phyloP scores from a whole-genome alignment of 2,797 vertebrate species.

The Melanotaenia trifasciata region DNA sequence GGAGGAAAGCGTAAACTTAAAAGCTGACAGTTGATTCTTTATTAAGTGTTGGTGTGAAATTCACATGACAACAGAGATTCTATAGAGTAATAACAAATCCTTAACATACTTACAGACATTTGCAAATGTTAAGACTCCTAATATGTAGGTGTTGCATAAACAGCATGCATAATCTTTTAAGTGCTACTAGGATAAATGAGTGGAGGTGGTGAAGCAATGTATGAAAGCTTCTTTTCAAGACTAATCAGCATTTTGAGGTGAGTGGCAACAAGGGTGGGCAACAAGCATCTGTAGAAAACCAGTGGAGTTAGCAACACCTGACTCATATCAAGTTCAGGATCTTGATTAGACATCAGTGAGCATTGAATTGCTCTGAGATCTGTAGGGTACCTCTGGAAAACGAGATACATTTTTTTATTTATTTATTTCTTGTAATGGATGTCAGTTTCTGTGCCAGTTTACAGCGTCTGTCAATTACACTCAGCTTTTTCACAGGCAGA shows the following conservation, averaged over 20 bases:
- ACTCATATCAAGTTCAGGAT: constrained; percentile 1
- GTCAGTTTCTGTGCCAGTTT: not conserved
- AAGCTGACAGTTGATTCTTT: constrained; percentile 8
- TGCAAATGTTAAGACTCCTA: constrained; percentile 7
- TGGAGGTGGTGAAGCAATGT: constrained; percentile 16
- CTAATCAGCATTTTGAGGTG: constrained; percentile 46
- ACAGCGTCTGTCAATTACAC: not conserved
- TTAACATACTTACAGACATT: not conserved
- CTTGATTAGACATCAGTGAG: constrained; percentile 7
- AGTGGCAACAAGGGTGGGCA: constrained; percentile 7
- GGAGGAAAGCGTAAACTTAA: constrained; percentile 21
- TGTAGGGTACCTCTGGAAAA: not conserved
- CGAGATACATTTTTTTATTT: not conserved
- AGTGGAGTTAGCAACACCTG: not conserved
- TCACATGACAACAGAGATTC: not conserved
- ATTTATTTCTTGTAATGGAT: not conserved
- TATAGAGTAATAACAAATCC: constrained; percentile 1
- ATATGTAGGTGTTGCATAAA: constrained; percentile 20
- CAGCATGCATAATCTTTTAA: constrained; percentile 19
- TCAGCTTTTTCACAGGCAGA: constrained; percentile 8
- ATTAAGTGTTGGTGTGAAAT: constrained; percentile 19
- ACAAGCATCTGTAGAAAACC: constrained; percentile 20
- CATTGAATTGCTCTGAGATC: constrained; percentile 12
- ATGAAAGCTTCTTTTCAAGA: constrained; percentile 38
- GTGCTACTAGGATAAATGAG: constrained; percentile 18